Evolutionary conservation across 2,113 vertebrate species (phyloP), one percentile per base, ranked within the genome.

Genomic region (Amblyopsis rosae): DNA sequence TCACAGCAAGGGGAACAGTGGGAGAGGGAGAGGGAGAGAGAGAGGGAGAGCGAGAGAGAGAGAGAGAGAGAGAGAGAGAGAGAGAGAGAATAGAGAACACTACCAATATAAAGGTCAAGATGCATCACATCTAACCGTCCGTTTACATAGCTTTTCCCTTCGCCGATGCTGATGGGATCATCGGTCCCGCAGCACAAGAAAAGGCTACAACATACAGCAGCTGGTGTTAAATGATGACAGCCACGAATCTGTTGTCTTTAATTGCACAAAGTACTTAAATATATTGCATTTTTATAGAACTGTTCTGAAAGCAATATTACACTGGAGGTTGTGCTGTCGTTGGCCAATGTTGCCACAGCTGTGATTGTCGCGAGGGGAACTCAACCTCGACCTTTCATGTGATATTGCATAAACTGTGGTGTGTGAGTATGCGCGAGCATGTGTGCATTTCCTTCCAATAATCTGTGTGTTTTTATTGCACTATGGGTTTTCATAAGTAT

Each of bases 101-200:
- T 41, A 5, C 3, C 7, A 41, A 6, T 41, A 41, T 15, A 59
- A 51, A 32, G 62, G 53, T 55, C 55, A 73, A 62, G 73, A 65
- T 8, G 49, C 50, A 71, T 9, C 53, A 32, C 2, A 3, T 62
- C 68, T 78, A 76, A 81, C 82, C 60, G 58, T 72, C 79, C 79
- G 78, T 82, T 82, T 81, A 26, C 67, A 56, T 41, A 1, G 5
- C 33, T 75, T 69, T 70, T 75, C 62, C 17, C 58, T 64, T 72
- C 16, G 13, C 35, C 62, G 56, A 61, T 26, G 26, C 26, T 68
- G 57, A 60, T 35, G 0, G 41, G 54, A 50, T 65, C 3, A 9
- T 72, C n/a, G 59, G 53, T 61, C 46, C 55, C n/a, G 13, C n/a
- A 4, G 13, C 35, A 41, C 4, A 41, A 41, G 35, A 8, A 41